Evolutionary conservation across 2,797 vertebrate genomes (phyloP).

Genomic region (Mycteria americana): DNA sequence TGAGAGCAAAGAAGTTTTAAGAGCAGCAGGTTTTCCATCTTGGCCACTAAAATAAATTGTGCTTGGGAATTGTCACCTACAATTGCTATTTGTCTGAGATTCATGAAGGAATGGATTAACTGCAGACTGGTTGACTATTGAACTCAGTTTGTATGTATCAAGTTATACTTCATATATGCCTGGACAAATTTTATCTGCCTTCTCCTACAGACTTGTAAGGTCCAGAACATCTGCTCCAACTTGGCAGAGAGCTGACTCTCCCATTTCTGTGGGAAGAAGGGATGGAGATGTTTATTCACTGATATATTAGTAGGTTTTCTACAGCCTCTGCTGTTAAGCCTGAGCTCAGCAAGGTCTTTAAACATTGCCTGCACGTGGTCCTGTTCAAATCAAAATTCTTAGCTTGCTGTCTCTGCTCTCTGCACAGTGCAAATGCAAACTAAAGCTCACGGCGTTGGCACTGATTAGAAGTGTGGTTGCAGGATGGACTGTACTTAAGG

Average conservation of each 20-base stretch:
- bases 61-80: background rate
- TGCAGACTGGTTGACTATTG: background rate
- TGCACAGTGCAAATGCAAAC: background rate
- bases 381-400: background rate
- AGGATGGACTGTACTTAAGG: background rate
- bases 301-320: background rate
- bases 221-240: background rate
- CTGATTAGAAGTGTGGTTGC: background rate
- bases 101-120: background rate
- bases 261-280: background rate
- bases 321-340: background rate
- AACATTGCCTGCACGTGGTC: background rate
- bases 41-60: background rate
- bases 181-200: background rate
- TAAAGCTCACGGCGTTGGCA: accelerated
- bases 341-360: background rate
- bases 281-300: background rate
- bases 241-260: background rate
- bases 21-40: background rate
- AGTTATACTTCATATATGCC: background rate
- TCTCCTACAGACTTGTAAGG: background rate
- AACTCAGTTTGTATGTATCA: background rate
- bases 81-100: background rate
- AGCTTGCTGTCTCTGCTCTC: background rate
- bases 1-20: background rate